These are phyloP conservation scores for Eremophila alpestris DNA, from an alignment of 2,797 vertebrate species.

Conservation along the genomic window DNA sequence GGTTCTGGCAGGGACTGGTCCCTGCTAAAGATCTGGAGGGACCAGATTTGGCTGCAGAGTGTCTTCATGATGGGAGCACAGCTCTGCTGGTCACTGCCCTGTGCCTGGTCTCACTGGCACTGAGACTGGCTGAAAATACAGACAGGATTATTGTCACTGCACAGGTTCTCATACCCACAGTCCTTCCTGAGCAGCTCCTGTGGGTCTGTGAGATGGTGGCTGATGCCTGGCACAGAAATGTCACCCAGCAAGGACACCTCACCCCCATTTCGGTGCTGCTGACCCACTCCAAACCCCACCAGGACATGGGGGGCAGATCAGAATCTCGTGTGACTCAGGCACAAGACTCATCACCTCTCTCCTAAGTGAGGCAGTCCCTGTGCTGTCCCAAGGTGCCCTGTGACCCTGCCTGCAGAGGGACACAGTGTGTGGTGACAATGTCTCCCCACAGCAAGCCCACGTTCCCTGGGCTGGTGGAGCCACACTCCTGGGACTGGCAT, in stretches of 20 bases:
- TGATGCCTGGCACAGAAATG: constrained; percentile 4
- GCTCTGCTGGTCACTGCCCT: background rate
- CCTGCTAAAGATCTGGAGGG: background rate
- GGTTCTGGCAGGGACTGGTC: background rate
- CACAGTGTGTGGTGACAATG: background rate
- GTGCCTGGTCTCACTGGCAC: background rate
- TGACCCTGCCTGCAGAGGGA: background rate
- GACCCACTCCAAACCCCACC: background rate
- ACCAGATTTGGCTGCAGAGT: background rate
- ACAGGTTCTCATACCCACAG: rapidly evolving
- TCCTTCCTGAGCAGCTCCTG: background rate
- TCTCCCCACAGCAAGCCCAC: background rate
- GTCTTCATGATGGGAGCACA: background rate
- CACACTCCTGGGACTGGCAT: background rate
- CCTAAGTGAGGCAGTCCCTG: background rate
- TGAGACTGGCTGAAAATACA: background rate
- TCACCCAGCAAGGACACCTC: background rate
- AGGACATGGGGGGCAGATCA: background rate
- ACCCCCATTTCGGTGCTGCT: background rate
- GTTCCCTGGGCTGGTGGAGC: background rate
- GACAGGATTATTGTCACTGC: background rate
- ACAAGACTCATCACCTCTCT: background rate
- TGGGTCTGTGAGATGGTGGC: background rate
- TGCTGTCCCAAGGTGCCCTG: background rate
- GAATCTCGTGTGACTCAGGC: background rate